These are phyloP conservation scores for Montipora foliosa DNA, from an alignment of 64 coral and sea anemone species.

Conservation along the genomic window DNA sequence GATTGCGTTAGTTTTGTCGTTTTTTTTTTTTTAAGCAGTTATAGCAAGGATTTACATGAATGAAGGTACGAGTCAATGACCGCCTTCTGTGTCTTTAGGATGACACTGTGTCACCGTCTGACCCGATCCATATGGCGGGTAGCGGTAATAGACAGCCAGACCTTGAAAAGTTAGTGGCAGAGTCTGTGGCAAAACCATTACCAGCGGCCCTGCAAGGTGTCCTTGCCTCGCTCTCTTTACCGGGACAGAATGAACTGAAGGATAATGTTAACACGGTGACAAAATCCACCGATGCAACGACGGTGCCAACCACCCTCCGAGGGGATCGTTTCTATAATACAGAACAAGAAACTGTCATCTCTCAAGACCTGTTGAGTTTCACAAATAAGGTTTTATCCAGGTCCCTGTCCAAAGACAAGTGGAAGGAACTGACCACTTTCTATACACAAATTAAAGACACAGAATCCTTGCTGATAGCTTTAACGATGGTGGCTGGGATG, in stretches of 20 bases:
- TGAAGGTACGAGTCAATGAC: not conserved
- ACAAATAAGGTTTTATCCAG: not conserved
- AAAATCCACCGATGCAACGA: not conserved
- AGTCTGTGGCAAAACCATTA: not conserved
- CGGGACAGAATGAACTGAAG: not conserved
- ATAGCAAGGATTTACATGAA: too few relatives aligned
- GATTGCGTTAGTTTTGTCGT: too few relatives aligned
- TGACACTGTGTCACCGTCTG: not conserved
- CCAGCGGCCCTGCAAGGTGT: not conserved
- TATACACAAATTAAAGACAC: slow-evolving; percentile 1
- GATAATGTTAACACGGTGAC: not conserved
- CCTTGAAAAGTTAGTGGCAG: not conserved
- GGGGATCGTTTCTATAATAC: slow-evolving; percentile 3
- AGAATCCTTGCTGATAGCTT: not conserved
- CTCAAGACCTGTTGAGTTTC: not conserved
- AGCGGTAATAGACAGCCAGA: not conserved
- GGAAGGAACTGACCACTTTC: not conserved
- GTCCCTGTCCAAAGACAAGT: not conserved
- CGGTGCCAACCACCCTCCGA: not conserved
- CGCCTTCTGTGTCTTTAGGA: not conserved
- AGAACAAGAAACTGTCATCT: not conserved
- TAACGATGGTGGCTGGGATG: slow-evolving; percentile 10
- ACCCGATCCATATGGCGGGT: not conserved
- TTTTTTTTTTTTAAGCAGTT: too few relatives aligned
- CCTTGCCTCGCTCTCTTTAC: not conserved